Evolutionary conservation across 2,113 vertebrate species (phyloP), one percentile per base, ranked within the genome.

Genomic region (Onychorhynchus coronatus): DNA sequence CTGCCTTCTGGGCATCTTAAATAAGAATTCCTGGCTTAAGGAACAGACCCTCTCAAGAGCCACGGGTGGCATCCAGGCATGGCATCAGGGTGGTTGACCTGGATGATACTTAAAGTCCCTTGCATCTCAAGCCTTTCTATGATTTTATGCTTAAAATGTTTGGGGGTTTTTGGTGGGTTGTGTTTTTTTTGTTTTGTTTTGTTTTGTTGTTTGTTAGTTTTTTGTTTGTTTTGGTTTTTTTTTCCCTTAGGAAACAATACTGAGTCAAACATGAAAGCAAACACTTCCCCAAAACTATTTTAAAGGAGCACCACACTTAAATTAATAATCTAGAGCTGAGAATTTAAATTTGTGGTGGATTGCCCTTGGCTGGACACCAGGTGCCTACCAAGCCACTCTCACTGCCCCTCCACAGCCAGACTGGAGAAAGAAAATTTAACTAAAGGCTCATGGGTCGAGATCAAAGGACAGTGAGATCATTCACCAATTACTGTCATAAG

Each of bases 51-150:
- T 15, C 14, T 49, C 14, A 79, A 79, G 83, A 71, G 41, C 19
- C 67, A 44, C 0, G 0, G 17, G 31, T 46, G 41, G n/a, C 31
- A 73, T 31, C n/a, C 33, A 53, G 41, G 25, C 7, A 10, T 42
- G 14, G 27, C 50, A 59, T 27, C 30, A 49, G 35, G 15, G 21
- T 16, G 8, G 76, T 2, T 56, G 27, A 71, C 49, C 22, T 56
- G 24, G 18, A 17, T 35, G 47, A 30, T 62, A 15, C 31, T 63
- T 49, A 56, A 84, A 12, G 8, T 49, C 12, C 25, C 30, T 62
- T 70, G 25, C 35, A 56, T 70, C 5, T 10, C 35, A 20, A 84
- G 21, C 10, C 41, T 21, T 30, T 21, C 22, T 56, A 63, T 9
- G 12, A 31, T 31, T 49, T 27, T 37, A n/a, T 28, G 19, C 55